Conservation (phyloP, 2,888 invertebrate species). For the Cheilosia vulpina region DNA sequence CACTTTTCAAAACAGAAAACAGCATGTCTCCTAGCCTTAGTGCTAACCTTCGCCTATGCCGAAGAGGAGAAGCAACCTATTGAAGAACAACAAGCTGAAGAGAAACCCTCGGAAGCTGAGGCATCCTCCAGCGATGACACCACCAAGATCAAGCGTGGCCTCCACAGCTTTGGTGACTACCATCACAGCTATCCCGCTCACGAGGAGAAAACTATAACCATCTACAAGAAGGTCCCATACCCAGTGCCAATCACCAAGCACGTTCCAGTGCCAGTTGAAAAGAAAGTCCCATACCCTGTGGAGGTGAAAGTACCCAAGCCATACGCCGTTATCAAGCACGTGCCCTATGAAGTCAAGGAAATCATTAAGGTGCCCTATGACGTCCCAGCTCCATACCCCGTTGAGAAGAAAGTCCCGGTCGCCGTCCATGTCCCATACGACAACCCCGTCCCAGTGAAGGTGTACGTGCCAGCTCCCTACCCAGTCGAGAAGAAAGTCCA, state of each 20-base stretch:
- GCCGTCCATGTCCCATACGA: conserved; percentile 90
- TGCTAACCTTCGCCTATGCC: conserved; percentile 85
- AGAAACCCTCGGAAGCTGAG: conserved; percentile 77
- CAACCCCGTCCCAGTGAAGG: conserved; percentile 91
- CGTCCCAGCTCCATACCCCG: conserved; percentile 91
- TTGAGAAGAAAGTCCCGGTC: conserved; percentile 90
- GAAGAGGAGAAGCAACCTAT: conserved; percentile 87
- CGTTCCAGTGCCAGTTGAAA: conserved; percentile 87
- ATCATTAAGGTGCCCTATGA: conserved; percentile 91
- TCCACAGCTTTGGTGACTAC: conserved; percentile 85
- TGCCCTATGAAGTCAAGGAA: conserved; percentile 90
- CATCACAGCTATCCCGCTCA: conserved; percentile 82
- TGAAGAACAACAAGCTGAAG: conserved; percentile 83
- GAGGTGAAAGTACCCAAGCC: conserved; percentile 88
- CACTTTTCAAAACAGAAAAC: conserved; percentile 79
- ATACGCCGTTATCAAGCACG: conserved; percentile 88
- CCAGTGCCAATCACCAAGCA: conserved; percentile 89
- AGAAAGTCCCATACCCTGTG: conserved; percentile 86
- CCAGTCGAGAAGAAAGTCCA: conserved; percentile 89
- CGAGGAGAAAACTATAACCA: conserved; percentile 88
- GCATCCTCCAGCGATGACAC: conserved; percentile 85
- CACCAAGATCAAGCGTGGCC: conserved; percentile 90
- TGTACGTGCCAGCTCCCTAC: conserved; percentile 86
- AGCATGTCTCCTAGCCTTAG: conserved; percentile 85
- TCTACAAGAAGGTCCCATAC: conserved; percentile 88